Conservation (phyloP, 2,113 vertebrate genomes). For the Xenopus tropicalis region DNA sequence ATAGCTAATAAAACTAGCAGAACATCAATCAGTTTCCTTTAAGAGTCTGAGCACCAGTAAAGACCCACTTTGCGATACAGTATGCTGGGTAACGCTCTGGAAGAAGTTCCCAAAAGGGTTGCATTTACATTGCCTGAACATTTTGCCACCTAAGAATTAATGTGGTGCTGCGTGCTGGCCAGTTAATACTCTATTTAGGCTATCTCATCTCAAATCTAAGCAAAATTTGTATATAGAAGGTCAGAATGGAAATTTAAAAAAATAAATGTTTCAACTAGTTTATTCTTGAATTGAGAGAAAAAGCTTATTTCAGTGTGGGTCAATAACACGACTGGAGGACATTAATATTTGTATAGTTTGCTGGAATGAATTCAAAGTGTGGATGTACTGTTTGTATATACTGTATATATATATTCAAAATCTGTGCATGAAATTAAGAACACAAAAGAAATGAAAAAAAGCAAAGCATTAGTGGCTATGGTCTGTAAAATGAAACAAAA, state of each 20-base stretch:
- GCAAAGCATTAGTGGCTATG: conserved; percentile 99
- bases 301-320: conserved; percentile 98
- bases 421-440: conserved; percentile 98
- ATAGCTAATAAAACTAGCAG: conserved; percentile 12
- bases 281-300: conserved; percentile 92
- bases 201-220: conserved; percentile 77
- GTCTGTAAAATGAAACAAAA: conserved; percentile 98
- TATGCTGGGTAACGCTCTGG: not conserved
- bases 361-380: conserved; percentile 94
- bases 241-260: conserved; percentile 84
- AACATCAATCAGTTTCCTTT: not conserved
- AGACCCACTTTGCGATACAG: not conserved
- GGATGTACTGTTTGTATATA: conserved; percentile 99
- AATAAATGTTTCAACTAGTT: conserved; percentile 95
- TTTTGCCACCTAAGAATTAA: conserved; percentile 87
- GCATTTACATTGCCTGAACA: conserved; percentile 93
- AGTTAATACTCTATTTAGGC: conserved; percentile 98
- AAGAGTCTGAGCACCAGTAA: not conserved
- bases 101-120: conserved; percentile 69
- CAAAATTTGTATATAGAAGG: conserved; percentile 96
- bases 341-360: conserved; percentile 99
- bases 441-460: conserved; percentile 81
- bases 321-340: conserved; percentile 95
- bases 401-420: conserved; percentile 88
- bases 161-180: conserved; percentile 91